Conservation (phyloP, 35 echinoderm and acorn worm species). For the Hemicentrotus pulcherrimus region DNA sequence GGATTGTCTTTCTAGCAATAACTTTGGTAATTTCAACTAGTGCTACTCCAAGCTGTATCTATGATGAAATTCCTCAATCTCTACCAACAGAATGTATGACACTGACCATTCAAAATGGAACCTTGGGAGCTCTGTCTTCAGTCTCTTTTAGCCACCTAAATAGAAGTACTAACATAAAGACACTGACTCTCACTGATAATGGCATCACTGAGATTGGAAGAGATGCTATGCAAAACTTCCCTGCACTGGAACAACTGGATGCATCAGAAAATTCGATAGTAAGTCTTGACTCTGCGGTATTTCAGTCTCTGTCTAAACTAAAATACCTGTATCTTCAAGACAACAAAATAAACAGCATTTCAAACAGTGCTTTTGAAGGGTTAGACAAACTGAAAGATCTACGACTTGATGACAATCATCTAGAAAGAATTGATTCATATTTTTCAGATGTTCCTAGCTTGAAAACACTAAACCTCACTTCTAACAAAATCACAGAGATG, state of each 20-base stretch:
- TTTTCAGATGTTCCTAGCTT: conserved; percentile 27
- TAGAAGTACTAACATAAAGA: neutral
- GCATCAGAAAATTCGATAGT: conserved; percentile 51
- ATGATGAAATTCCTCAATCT: conserved; percentile 9
- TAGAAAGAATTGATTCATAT: neutral
- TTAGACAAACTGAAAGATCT: conserved; percentile 50
- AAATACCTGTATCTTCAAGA: conserved; percentile 58
- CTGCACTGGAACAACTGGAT: conserved; percentile 46
- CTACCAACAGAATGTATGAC: neutral
- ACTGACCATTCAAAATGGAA: neutral
- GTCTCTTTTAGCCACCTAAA: neutral
- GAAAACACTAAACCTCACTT: conserved; percentile 43
- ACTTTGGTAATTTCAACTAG: neutral
- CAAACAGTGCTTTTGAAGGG: conserved; percentile 51
- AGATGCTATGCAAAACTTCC: conserved; percentile 44
- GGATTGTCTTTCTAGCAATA: neutral
- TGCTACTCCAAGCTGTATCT: neutral
- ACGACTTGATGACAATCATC: conserved; percentile 60
- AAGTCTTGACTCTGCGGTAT: conserved; percentile 30
- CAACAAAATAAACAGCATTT: conserved; percentile 62
- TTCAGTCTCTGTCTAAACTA: conserved; percentile 34
- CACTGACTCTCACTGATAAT: neutral
- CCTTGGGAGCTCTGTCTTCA: neutral
- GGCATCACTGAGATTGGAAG: neutral
- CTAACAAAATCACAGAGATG: conserved; percentile 42